Conservation (phyloP, 2,888 invertebrate genomes). For the Drosophila trichaetosa region DNA sequence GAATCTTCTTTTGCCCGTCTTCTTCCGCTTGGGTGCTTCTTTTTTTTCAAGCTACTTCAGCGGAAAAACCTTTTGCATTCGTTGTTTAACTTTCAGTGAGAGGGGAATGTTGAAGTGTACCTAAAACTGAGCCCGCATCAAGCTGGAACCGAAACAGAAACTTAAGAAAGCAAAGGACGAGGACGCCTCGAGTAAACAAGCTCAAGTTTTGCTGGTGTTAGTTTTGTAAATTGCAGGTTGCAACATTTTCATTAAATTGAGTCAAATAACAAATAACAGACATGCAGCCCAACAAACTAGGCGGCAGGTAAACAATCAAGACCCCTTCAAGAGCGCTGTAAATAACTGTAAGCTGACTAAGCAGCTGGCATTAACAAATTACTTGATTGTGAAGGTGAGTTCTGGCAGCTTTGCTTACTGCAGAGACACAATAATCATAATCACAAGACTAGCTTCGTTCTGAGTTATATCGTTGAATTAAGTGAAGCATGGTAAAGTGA, state of each 20-base stretch:
- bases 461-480: background rate
- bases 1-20: conserved; percentile 13
- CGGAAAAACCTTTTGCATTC: conserved; percentile 54
- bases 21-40: conserved; percentile 31
- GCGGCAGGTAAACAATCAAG: conserved; percentile 53
- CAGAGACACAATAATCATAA: conserved; percentile 15
- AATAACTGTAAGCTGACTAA: conserved; percentile 50
- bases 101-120: conserved; percentile 57
- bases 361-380: conserved; percentile 55
- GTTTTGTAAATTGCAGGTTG: conserved; percentile 79
- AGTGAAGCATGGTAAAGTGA: background rate
- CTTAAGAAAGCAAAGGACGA: conserved; percentile 22
- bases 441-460: background rate
- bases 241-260: conserved; percentile 82
- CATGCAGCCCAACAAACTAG: conserved; percentile 14
- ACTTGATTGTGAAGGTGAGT: conserved; percentile 10
- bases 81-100: conserved; percentile 61
- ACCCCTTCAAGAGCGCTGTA: conserved; percentile 41
- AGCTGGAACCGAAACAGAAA: conserved; percentile 11
- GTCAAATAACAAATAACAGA: conserved; percentile 67
- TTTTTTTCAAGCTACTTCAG: conserved; percentile 31
- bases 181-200: conserved; percentile 58
- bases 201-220: conserved; percentile 66
- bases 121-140: conserved; percentile 69
- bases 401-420: background rate